phyloP scores from a whole-genome alignment of 2,113 vertebrate genomes.

The Chaetorhynchus papuensis region DNA sequence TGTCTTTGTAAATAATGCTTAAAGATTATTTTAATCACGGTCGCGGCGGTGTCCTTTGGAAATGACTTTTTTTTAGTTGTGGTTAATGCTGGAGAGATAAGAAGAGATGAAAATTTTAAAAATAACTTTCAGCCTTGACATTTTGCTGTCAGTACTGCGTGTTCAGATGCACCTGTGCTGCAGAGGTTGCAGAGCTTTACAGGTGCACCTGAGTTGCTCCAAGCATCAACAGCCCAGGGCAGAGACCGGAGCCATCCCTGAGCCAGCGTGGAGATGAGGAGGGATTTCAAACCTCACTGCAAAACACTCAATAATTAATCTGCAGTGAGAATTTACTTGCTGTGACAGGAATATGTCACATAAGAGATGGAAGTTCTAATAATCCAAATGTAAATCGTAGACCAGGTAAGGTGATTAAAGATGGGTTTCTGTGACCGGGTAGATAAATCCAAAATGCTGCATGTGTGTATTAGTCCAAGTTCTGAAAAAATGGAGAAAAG shows the following conservation, averaged over 20 bases:
- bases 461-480: not conserved
- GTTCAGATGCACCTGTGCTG: not conserved
- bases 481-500: not conserved
- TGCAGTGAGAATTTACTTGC: not conserved
- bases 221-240: not conserved
- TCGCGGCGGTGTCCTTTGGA: not conserved
- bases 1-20: not conserved
- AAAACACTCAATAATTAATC: conserved; percentile 12
- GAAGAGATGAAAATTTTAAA: not conserved
- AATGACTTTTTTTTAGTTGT: not conserved
- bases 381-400: not conserved
- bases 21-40: not conserved
- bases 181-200: not conserved
- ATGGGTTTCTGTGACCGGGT: not conserved
- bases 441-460: not conserved
- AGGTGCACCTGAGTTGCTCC: not conserved
- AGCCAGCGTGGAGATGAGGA: not conserved
- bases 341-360: not conserved
- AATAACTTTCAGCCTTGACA: not conserved
- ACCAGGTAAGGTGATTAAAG: not conserved
- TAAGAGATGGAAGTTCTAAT: not conserved
- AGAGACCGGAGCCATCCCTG: not conserved
- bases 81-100: not conserved
- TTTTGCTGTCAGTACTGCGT: not conserved
- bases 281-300: not conserved